Evolutionary conservation across 2,888 invertebrate species (phyloP), one percentile per base, ranked within the genome.

Genomic region (Epistrophe eligans): DNA sequence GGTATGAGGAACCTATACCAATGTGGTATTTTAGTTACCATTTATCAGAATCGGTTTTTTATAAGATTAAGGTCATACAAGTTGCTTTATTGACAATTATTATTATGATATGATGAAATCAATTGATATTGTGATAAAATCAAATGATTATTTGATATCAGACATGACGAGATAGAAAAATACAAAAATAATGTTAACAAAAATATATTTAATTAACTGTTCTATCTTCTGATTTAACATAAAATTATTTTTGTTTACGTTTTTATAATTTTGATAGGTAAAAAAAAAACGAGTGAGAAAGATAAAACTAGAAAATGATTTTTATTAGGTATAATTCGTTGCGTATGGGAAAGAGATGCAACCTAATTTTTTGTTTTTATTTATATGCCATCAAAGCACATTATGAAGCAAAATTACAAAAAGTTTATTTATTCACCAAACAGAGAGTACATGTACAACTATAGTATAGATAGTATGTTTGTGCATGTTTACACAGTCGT

Each of bases 211-310:
- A 5, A 43, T 13, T 40, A 40, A 4, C 13, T 2, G 2, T 40
- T 8, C 13, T n/a, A n/a, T n/a, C 3, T 40, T 40, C 40, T 17
- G 9, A 17, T 9, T 17, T 50, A 52, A 13, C 2, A 24, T 52
- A 24, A 7, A 38, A 55, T 55, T 28, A 55, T 28, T 55, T 55
- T 55, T 55, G 55, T 55, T 55, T 55, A 55, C 28, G 55, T 55
- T 55, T 28, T 28, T 28, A 15, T 19, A 17, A 50, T 19, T 50
- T 50, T 19, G 8, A 9, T 19, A 3, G 9, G 48, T 10, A 17
- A n/a, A 9, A 10, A 19, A 10, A 19, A 19, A 19, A 17, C 0
- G 19, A 19, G 17, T 19, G 48, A 50, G 19, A 11, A 19, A 11
- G 35, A 35, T 35, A 8, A 9, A n/a, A 4, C 9, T 3, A 17